Base-by-base conservation (phyloP, 2,113 vertebrate genomes). In the Tragulus kanchil region DNA sequence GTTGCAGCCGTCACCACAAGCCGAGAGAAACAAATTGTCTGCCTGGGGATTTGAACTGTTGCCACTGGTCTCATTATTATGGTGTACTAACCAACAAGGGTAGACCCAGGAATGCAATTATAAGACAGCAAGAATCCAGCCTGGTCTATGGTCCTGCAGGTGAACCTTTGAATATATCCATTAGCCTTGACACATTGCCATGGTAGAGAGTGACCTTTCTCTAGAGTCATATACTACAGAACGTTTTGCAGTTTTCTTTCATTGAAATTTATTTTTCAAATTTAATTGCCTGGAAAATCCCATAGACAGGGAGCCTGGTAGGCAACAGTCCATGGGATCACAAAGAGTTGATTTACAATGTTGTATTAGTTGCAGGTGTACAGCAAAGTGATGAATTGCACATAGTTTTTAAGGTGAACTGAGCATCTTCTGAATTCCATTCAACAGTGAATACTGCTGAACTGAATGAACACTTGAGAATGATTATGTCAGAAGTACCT, bases 1-100 rank as follows among this genome's bases (percentile, higher is more conserved):
- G 15, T 92, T 86, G 25, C 5, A 89, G 79, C 86, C 87, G 62
- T 83, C 36, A 83, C 90, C 96, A 93, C 94, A 88, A 86, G 65
- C 93, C 94, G 95, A 96, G 97, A 90, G 81, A 87, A 98, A 94
- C 96, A 96, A 98, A 97, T 94, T 92, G 92, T 58, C 85, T 95
- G 95, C 93, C 96, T 88, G 42, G 84, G 97, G 90, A 97, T 94
- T 97, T 97, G 97, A 97, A 95, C 93, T 95, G 81, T 82, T 95
- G 96, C 96, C 96, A 86, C 59, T 89, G 92, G 86, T 69, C 92
- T 98, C 95, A 92, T 96, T 97, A 93, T 75, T 62, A 69, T 12
- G 14, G 50, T 85, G 42, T 84, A 59, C 92, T 93, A 97, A 95
- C 84, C 90, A 97, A 92, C 62, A 10, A 93, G 81, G 79, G 58